Percentiles rank a stretch among this genome's conserved stretches.
phyloP scores from a whole-genome alignment of 1,140 invertebrate species.

The Lasioglossum baleicum region DNA sequence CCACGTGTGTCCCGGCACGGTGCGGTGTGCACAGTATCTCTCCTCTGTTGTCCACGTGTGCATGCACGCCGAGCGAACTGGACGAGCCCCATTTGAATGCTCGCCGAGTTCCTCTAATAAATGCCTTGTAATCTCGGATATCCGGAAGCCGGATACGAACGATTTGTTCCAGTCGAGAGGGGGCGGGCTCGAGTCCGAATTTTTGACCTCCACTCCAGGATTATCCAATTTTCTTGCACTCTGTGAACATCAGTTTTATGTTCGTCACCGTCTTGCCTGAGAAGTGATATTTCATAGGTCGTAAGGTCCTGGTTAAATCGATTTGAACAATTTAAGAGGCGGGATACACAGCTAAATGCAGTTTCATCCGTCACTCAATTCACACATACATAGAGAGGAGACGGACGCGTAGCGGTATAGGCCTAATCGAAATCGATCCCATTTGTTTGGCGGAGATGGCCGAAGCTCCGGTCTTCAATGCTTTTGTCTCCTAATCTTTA shows the following conservation, averaged over 20 bases:
- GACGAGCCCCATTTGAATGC: background rate
- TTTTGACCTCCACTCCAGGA: no score
- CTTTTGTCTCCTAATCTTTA: conserved; percentile 67
- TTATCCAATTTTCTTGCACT: no score
- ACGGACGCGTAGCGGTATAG: background rate
- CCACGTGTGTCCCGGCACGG: conserved; percentile 30
- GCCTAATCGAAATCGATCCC: conserved; percentile 54
- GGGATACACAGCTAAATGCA: background rate
- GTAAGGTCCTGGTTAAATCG: background rate
- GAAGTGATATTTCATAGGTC: background rate
- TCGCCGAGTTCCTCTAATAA: conserved; percentile 25
- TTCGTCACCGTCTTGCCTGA: no score
- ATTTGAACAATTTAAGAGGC: background rate
- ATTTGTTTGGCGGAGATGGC: conserved; percentile 54
- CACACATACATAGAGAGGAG: background rate
- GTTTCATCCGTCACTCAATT: background rate
- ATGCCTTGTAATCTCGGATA: conserved; percentile 38
- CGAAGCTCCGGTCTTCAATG: conserved; percentile 2
- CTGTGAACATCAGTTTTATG: no score
- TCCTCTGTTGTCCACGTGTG: conserved; percentile 50
- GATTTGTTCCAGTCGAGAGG: background rate
- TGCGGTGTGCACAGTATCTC: background rate
- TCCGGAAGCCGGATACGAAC: conserved; percentile 27
- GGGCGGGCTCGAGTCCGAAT: background rate
- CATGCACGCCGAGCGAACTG: conserved; percentile 15